Base-by-base conservation (phyloP, 1,140 invertebrate genomes). In the Macrosteles quadrilineatus region DNA sequence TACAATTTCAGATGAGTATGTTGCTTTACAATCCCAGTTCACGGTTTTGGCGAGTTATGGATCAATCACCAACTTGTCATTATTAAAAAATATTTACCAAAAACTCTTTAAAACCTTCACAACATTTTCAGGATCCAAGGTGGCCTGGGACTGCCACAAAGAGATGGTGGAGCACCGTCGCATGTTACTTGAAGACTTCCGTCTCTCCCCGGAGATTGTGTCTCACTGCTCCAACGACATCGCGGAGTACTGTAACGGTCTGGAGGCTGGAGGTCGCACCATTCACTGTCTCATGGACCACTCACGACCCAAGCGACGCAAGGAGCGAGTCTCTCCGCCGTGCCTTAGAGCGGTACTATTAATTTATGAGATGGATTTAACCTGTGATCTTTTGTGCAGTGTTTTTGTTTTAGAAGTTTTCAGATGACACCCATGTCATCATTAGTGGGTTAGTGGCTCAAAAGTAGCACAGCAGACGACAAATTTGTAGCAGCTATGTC, bases 231-330 rank as follows among this genome's bases (percentile, higher is more conserved):
- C 91, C 1, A 86, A 89, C 73, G 97, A 98, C 78, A 96, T 98
- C 69, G 82, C 84, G 30, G 85, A 79, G 23, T 89, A 90, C 77
- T 94, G 92, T 78, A 74, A 73, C 29, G 79, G 77, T 6, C 80
- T 93, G 63, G 91, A 94, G 80, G 79, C 88, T 67, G 91, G 90
- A 29, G 95, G 95, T 0, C 90, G 90, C 77, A 98, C 96, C 0
- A 90, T 99, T 72, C 97, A 99, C 81, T 99, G 97, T 80, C 82
- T 99, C 50, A 96, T 99, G 95, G 91, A 93, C 64, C 90, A 96
- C 81, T 91, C 94, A 2, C 86, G 88, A 73, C 71, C 80, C 17
- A 82, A 85, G 29, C 87, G 86, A 69, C 85, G 83, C 67, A 83
- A 83, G 73, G 84, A 85, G 36, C 83, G 87, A 74, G 86, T 94